phyloP scores from a whole-genome alignment of 2,113 vertebrate genomes.

The Pygathrix nemaeus region DNA sequence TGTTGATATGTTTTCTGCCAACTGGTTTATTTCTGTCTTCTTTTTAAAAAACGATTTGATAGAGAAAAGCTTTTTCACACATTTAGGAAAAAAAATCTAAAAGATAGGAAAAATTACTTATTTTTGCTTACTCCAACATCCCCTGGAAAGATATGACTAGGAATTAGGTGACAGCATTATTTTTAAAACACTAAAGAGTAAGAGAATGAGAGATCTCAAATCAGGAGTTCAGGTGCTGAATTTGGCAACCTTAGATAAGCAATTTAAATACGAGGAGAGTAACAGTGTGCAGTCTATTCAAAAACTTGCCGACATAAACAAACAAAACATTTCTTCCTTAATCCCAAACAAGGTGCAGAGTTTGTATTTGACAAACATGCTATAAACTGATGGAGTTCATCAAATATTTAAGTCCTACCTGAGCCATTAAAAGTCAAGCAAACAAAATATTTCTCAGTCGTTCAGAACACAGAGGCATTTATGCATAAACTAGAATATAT shows the following conservation, averaged over 20 bases:
- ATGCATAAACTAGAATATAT: background rate
- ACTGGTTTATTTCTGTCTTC: background rate
- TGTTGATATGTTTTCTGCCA: background rate
- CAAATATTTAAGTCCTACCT: background rate
- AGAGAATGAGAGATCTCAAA: background rate
- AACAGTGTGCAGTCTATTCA: accelerated
- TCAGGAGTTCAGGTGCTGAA: background rate
- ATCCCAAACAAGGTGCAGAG: background rate
- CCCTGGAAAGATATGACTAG: background rate
- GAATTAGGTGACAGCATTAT: background rate
- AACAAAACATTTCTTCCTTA: background rate
- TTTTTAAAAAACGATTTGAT: background rate
- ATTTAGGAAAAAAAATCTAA: background rate
- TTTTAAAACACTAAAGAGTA: background rate
- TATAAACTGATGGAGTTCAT: background rate
- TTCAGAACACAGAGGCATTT: background rate
- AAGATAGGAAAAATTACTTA: background rate
- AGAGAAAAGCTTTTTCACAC: background rate
- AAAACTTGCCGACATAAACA: background rate
- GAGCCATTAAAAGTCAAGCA: background rate
- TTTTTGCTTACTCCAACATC: background rate
- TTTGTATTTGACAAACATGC: background rate
- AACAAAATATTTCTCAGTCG: background rate
- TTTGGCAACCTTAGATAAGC: background rate
- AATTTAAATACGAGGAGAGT: background rate